Percentiles rank a stretch among this genome's conserved stretches.
Conservation (phyloP, 2,113 vertebrate genomes). For the Toxotes jaculatrix region DNA sequence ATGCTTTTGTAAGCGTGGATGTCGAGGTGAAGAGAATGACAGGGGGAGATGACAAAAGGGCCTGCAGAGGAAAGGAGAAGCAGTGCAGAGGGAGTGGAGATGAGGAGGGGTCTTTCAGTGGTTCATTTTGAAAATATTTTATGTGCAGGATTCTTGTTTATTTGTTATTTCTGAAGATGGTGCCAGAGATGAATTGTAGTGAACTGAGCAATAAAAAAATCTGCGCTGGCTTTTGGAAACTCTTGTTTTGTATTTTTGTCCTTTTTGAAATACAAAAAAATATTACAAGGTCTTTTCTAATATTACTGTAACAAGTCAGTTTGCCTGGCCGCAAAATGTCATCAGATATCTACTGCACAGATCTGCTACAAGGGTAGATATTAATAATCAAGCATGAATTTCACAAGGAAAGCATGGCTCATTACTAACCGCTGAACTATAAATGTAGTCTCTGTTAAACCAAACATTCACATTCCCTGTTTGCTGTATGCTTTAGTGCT, state of each 20-base stretch:
- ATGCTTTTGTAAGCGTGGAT: conserved; percentile 17
- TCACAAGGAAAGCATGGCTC: not conserved
- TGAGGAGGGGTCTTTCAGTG: not conserved
- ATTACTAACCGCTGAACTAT: conserved; percentile 2
- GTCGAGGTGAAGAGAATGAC: conserved; percentile 18
- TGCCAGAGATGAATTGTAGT: not conserved
- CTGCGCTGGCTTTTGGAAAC: not conserved
- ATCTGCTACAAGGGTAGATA: not conserved
- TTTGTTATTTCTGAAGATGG: not conserved
- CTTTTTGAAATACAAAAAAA: not conserved
- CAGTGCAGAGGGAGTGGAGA: not conserved
- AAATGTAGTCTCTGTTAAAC: conserved; percentile 12
- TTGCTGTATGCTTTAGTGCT: conserved; percentile 3
- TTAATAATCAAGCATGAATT: conserved; percentile 35
- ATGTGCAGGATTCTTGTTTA: not conserved
- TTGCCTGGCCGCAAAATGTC: not conserved
- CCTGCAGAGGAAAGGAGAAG: not conserved
- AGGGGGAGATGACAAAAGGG: not conserved
- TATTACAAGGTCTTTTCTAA: not conserved
- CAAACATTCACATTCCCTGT: not conserved
- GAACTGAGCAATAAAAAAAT: not conserved
- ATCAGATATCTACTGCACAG: not conserved
- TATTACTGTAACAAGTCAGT: not conserved
- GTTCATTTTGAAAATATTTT: not conserved
- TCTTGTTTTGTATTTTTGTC: not conserved